Evolutionary conservation across 2,797 vertebrate species (phyloP), one percentile per base, ranked within the genome.

Genomic region (Notoglanidium macrostoma): DNA sequence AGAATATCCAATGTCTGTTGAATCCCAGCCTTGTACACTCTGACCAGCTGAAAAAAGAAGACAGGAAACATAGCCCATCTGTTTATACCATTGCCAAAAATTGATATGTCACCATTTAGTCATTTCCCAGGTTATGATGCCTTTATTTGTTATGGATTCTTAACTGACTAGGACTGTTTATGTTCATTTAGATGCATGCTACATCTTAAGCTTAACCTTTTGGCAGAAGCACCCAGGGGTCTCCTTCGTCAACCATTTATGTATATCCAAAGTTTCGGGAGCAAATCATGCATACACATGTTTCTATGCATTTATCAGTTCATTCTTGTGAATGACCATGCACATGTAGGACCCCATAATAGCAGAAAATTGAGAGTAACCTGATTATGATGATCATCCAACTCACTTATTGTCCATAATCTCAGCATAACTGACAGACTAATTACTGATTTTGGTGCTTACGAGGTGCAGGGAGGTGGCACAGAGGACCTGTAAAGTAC

Each of bases 1-100:
- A 99, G 95, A 84, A 99, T 94, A 91, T 97, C 97, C 94, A 99
- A 79, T 51, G 98, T 98, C 94, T 99, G 98, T 90, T 99, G 98
- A 88, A 98, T 90, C 19, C 95, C 95, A 2, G 98, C 97, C 94
- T 96, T 97, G 94, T 98, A 99, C 59, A 94, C 91, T 85, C 95
- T 96, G 83, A 98, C 94, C 84, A 96, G 93, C 98, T 99, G 80
- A 51, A 87, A 54, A 61, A 65, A 29, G 15, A 19, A 79, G 35
- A 29, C 3, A 1, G n/a, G 15, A 79, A 79, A 79, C 3, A 78
- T n/a, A 40, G 12, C 10, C 0, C 49, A 77, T 51, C 12, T 26
- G 21, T 26, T 26, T 55, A n/a, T 51, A 26, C 44, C 23, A 46
- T 5, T n/a, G 11, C 19, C 10, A 35, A 72, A 46, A 74, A 44